Evolutionary conservation across 2,113 vertebrate genomes (phyloP).

Genomic region (Urocitellus parryii): DNA sequence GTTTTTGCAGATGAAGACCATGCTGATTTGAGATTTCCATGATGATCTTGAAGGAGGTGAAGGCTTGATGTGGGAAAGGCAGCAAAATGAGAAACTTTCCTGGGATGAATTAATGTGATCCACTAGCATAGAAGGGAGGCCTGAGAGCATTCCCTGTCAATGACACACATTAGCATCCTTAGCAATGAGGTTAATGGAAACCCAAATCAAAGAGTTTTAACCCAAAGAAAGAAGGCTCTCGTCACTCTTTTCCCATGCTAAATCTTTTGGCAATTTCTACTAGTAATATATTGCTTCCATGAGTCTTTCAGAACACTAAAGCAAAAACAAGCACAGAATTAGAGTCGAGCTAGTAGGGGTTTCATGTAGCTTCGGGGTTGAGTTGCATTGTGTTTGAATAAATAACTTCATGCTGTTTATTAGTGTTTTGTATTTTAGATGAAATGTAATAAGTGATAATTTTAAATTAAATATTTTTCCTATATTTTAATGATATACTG

Average conservation of each 20-base stretch:
- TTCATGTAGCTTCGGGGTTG: not conserved
- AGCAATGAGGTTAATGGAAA: conserved; percentile 20
- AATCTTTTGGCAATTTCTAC: not conserved
- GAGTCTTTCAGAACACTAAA: conserved; percentile 18
- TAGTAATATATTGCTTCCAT: not conserved
- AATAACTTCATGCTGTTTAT: not conserved
- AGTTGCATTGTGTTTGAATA: not conserved
- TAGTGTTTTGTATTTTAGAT: conserved; percentile 26
- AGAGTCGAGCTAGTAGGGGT: not conserved
- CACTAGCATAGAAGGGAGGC: not conserved
- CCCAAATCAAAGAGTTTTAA: conserved; percentile 43
- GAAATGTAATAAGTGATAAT: not conserved
- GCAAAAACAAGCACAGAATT: not conserved
- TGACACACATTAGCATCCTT: conserved; percentile 5
- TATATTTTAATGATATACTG: not conserved
- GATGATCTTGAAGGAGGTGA: not conserved
- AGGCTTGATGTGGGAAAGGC: not conserved
- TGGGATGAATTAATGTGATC: not conserved
- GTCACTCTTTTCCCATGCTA: not conserved
- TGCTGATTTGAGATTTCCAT: not conserved
- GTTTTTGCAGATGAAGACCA: not conserved
- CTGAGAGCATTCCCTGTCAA: not conserved
- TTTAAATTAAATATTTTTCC: not conserved
- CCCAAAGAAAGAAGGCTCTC: not conserved
- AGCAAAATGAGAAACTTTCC: not conserved